Base-by-base conservation (phyloP, 2,113 vertebrate genomes). In the Apaloderma vittatum region DNA sequence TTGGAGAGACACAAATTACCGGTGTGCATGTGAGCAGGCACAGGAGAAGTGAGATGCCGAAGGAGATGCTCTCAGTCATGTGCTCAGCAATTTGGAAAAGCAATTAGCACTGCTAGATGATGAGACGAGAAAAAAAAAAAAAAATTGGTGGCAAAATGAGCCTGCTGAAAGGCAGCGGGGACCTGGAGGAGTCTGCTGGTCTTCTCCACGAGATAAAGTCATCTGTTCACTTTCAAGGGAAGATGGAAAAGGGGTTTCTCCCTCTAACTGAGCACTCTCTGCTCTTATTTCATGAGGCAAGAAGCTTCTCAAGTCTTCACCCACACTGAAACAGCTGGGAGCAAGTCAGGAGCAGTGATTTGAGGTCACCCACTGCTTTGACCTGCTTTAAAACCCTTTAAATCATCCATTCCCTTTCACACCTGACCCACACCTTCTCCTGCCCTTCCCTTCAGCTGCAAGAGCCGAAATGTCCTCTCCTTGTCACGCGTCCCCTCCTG, bases 1-100 rank as follows among this genome's bases (percentile, higher is more conserved):
- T 95, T 4, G 5, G 80, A 94, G 83, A 92, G 88, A 77, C 94
- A 78, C 88, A 62, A 78, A 92, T 96, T 75, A 75, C 79, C 12
- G 5, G 49, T 5, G 37, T 16, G 76, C 92, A 46, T 37, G 27
- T 40, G 67, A 93, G 81, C 82, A 77, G 78, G 78, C 58, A 45
- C 70, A 15, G 86, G 59, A 63, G 71, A 32, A 85, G 4, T 15
- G 81, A 78, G 91, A 43, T 91, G 65, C 86, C 22, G 8, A 52
- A 48, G 73, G 83, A 97, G 91, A 78, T 57, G 88, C 72, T 70
- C 57, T 65, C 6, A 1, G 19, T 89, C 83, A 71, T 4, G 3
- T 78, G 92, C 63, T 67, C 46, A 6, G 81, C 62, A 46, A 49
- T 91, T 85, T 75, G 80, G 91, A 37, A 68, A 73, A 70, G 66